phyloP scores from a whole-genome alignment of 35 echinoderm and acorn worm species.

The Ophiothrix spiculata region DNA sequence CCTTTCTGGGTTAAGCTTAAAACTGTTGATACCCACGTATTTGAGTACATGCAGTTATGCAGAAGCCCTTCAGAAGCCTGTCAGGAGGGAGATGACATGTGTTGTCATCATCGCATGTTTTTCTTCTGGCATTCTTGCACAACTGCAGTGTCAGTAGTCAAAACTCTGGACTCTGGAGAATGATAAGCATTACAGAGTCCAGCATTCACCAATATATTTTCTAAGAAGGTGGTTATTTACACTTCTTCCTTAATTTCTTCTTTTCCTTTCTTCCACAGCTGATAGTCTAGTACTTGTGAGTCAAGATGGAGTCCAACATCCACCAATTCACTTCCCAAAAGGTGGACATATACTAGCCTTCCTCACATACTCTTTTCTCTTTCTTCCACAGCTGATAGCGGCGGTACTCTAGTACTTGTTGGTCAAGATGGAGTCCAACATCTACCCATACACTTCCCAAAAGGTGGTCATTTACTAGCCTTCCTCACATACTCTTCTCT shows the following conservation, averaged over 20 bases:
- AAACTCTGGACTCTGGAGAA: slow-evolving; percentile 80
- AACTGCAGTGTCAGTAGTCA: too few species aligned
- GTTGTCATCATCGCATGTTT: too few species aligned
- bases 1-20: too few species aligned
- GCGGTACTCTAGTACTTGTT: slow-evolving; percentile 88
- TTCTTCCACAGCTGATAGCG: slow-evolving; percentile 76
- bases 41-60: too few species aligned
- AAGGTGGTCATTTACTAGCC: slow-evolving; percentile 87
- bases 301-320: slow-evolving; percentile 94
- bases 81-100: too few species aligned
- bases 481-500: slow-evolving; percentile 74
- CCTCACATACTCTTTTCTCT: slow-evolving; percentile 59
- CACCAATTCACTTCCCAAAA: slow-evolving; percentile 97
- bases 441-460: slow-evolving; percentile 97
- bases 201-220: slow-evolving; percentile 92
- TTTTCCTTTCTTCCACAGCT: slow-evolving; percentile 48
- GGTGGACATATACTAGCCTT: slow-evolving; percentile 93
- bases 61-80: too few species aligned
- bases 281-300: slow-evolving; percentile 89
- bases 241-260: not conserved
- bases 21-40: too few species aligned
- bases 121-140: too few species aligned
- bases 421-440: slow-evolving; percentile 97
- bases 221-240: slow-evolving; percentile 84
- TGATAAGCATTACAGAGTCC: slow-evolving; percentile 86